phyloP scores from a whole-genome alignment of 2,113 vertebrate genomes.

The Stigmatopora argus region DNA sequence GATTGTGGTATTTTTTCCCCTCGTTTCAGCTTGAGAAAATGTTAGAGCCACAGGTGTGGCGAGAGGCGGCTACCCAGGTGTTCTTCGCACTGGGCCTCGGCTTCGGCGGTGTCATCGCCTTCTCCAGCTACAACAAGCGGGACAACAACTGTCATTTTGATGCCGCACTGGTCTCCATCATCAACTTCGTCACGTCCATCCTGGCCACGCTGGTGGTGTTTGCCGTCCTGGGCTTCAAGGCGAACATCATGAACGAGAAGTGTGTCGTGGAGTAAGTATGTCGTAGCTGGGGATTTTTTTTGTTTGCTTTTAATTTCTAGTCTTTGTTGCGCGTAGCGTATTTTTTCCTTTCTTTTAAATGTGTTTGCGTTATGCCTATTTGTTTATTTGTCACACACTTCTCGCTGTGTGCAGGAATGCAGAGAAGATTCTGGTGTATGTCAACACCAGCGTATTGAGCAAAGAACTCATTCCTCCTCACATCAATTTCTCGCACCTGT shows the following conservation, averaged over 20 bases:
- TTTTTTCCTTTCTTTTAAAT: background rate
- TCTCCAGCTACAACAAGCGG: constrained; percentile 98
- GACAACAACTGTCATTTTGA: constrained; percentile 99
- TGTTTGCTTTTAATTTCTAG: background rate
- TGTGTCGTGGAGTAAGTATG: constrained; percentile 92
- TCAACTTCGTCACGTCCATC: constrained; percentile 95
- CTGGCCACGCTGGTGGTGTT: constrained; percentile 96
- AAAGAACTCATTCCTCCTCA: constrained; percentile 91
- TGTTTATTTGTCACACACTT: background rate
- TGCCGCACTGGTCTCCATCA: constrained; percentile 87
- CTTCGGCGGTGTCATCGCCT: constrained; percentile 96
- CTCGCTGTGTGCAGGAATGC: constrained; percentile 75
- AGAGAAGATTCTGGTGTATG: constrained; percentile 89
- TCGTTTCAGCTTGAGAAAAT: constrained; percentile 88
- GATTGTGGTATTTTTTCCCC: too few relatives aligned
- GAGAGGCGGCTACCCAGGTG: constrained; percentile 94
- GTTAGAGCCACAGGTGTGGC: constrained; percentile 96
- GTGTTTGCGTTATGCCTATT: background rate
- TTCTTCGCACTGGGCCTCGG: constrained; percentile 95
- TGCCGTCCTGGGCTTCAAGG: constrained; percentile 97
- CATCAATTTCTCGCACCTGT: constrained; percentile 94
- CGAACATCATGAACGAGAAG: constrained; percentile 98
- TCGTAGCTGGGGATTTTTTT: background rate
- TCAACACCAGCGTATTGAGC: constrained; percentile 84
- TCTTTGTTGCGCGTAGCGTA: background rate